A percentile compares a stretch with the other conserved stretches of the same genome.
These are phyloP conservation scores for Myotis yumanensis DNA, from an alignment of 2,113 vertebrate species.

Conservation along the genomic window DNA sequence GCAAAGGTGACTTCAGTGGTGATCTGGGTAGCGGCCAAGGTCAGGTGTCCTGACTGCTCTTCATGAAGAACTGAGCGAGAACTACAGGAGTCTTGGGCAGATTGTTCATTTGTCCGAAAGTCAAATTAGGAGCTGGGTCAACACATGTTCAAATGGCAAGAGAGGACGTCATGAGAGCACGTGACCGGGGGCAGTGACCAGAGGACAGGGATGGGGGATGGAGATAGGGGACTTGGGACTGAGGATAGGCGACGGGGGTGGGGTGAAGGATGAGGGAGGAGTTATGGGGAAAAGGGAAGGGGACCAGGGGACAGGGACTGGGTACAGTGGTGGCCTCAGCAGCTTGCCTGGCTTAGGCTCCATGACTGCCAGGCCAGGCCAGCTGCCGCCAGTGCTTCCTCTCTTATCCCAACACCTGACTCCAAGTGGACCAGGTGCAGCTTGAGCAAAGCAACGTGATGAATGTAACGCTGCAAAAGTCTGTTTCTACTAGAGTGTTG, in stretches of 20 bases:
- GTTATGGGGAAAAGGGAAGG: neutral
- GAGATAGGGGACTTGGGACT: neutral
- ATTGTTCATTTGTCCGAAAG: neutral
- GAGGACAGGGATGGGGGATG: neutral
- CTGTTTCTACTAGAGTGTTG: neutral
- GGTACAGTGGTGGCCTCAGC: neutral
- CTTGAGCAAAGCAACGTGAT: no score
- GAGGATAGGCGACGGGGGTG: neutral
- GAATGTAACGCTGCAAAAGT: neutral
- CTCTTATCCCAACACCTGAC: neutral
- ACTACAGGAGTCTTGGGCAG: fast-evolving
- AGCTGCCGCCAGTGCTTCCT: neutral
- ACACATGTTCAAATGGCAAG: neutral
- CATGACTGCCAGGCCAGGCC: neutral
- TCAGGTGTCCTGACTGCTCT: neutral
- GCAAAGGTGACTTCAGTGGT: neutral
- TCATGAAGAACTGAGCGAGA: neutral
- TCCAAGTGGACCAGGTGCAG: neutral
- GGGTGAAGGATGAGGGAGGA: neutral
- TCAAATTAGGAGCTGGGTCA: neutral
- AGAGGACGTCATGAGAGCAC: neutral
- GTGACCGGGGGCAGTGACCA: no score
- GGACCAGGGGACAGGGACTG: neutral
- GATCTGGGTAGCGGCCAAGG: neutral
- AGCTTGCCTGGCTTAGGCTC: neutral